Evolutionary conservation across 92 coral and sea anemone species (phyloP).

Genomic region (Epizoanthus scotinus): DNA sequence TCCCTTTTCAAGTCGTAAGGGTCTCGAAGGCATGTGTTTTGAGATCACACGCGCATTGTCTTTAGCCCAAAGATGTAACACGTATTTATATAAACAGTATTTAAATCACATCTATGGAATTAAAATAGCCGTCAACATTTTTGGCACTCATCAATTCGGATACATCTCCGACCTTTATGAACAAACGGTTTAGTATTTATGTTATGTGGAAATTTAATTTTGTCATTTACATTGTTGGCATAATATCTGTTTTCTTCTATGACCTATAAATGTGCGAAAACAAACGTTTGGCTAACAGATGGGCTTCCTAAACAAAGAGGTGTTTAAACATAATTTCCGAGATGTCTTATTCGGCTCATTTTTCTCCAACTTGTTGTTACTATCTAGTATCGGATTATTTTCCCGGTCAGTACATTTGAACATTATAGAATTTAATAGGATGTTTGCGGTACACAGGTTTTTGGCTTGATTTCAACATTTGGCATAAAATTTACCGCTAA

Average conservation of each 20-base stretch:
- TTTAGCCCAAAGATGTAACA: conserved; percentile 35
- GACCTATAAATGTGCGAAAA: conserved; percentile 54
- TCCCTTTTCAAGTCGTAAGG: conserved; percentile 43
- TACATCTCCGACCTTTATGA: no score
- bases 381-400: neutral
- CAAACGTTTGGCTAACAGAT: conserved; percentile 76
- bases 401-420: neutral
- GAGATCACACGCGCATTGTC: conserved; percentile 45
- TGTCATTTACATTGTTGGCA: conserved; percentile 58
- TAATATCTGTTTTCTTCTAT: conserved; percentile 16
- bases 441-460: neutral
- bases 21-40: conserved; percentile 42
- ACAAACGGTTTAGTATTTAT: conserved; percentile 34
- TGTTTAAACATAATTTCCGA: conserved; percentile 51
- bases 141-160: neutral
- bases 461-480: conserved; percentile 22
- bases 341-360: conserved; percentile 8
- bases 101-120: conserved; percentile 23
- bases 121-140: conserved; percentile 24
- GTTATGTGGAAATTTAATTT: conserved; percentile 53
- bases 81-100: conserved; percentile 38
- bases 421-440: neutral
- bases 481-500: conserved; percentile 41
- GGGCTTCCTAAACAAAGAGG: conserved; percentile 52
- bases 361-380: conserved; percentile 4